Base-by-base conservation (phyloP, 2,113 vertebrate genomes). In the Hiodon alosoides region DNA sequence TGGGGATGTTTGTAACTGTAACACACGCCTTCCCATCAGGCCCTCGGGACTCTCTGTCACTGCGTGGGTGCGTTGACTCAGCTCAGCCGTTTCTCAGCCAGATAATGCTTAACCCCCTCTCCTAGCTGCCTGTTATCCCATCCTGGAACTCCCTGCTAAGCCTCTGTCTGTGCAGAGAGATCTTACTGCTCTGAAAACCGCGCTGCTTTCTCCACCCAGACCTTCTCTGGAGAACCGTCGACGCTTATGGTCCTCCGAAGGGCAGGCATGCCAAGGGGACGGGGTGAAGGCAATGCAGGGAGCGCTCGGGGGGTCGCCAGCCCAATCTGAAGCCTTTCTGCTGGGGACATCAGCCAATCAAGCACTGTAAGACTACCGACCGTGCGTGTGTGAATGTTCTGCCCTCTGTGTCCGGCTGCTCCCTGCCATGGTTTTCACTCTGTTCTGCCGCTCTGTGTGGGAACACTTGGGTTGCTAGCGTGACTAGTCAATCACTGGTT, bases 101-200 rank as follows among this genome's bases (percentile, higher is more conserved):
- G 57, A 60, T 72, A 14, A 11, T 2, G 75, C 62, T 71, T 76
- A 58, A 76, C n/a, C 60, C 48, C 61, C 11, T 54, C 69, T 62
- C 46, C 58, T 17, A 58, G 69, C 53, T 67, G 61, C 7, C 46
- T 16, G 16, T 77, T 72, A 76, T 55, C 75, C 54, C 46, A 11
- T 66, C 11, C 17, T 50, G 69, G 76, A 72, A 77, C 60, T 72
- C 9, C 75, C 14, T 53, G 51, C 47, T 77, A 77, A 77, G 69
- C 75, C 60, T 46, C 31, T 46, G 31, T 72, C 75, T 72, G 75
- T 52, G 11, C 11, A 13, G 17, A 7, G 52, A 16, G 31, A 58
- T 66, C 69, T 71, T 76, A 71, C 57, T 59, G 52, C 69, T 51
- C 6, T 65, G 60, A 65, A 8, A 55, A 17, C 31, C n/a, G 7